A percentile compares a stretch with the other conserved stretches of the same genome.
These are phyloP conservation scores for Margaritifera margaritifera DNA, from an alignment of 2,888 invertebrate species.

Conservation along the genomic window DNA sequence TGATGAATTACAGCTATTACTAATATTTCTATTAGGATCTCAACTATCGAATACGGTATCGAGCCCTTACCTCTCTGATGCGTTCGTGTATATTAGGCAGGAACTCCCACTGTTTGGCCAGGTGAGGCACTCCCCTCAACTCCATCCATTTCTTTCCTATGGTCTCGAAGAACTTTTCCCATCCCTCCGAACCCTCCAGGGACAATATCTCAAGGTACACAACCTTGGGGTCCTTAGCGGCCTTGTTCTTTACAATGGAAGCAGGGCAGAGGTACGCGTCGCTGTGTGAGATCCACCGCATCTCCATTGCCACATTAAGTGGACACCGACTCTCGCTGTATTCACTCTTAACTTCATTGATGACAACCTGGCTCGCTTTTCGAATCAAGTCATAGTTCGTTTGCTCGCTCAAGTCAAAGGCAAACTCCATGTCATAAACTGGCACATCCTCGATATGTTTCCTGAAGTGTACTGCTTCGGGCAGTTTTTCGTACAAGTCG, in stretches of 20 bases:
- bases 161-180: slow-evolving; percentile 10
- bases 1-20: too few species aligned
- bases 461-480: slow-evolving; percentile 17
- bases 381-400: slow-evolving; percentile 6
- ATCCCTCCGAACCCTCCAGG: slow-evolving; percentile 3
- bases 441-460: slow-evolving; percentile 4
- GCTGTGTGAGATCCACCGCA: slow-evolving; percentile 16
- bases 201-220: slow-evolving; percentile 10
- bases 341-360: slow-evolving; percentile 9
- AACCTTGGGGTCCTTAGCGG: slow-evolving; percentile 7
- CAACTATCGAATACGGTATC: too few species aligned
- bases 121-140: slow-evolving; percentile 10
- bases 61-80: slow-evolving; percentile 1
- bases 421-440: slow-evolving; percentile 13
- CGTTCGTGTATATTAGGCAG: slow-evolving; percentile 6
- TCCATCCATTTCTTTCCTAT: slow-evolving; percentile 11
- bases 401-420: slow-evolving; percentile 7
- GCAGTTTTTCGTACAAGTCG: slow-evolving; percentile 7
- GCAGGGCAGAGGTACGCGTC: slow-evolving; percentile 7
- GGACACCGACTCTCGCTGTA: slow-evolving; percentile 9
- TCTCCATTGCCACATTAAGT: slow-evolving; percentile 8
- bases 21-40: too few species aligned
- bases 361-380: slow-evolving; percentile 9
- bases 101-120: slow-evolving; percentile 16
- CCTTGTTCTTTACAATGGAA: slow-evolving; percentile 3